These are phyloP conservation scores for Gibbula magus DNA, from an alignment of 2,888 invertebrate genomes.

Conservation along the genomic window DNA sequence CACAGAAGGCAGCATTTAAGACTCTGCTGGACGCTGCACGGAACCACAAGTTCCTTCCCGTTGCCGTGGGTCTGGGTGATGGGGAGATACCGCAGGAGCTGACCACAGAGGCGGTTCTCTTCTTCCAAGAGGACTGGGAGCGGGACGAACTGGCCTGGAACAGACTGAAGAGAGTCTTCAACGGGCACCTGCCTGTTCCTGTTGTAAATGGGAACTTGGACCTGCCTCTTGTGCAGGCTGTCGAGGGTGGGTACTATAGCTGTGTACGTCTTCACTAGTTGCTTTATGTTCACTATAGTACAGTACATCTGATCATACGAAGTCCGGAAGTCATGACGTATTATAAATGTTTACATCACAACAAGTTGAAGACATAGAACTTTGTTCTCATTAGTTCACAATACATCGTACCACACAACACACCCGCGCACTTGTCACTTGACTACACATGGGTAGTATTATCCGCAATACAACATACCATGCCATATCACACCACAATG, in stretches of 20 bases:
- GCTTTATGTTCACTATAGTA: too few relatives aligned
- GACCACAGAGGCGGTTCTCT: constrained; percentile 11
- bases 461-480: too few relatives aligned
- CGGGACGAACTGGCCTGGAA: constrained; percentile 28
- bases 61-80: constrained; percentile 31
- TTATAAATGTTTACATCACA: too few relatives aligned
- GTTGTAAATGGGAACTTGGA: neutral
- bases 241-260: neutral
- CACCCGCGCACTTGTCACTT: too few relatives aligned
- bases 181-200: neutral
- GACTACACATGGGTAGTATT: too few relatives aligned
- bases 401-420: too few relatives aligned
- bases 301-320: too few relatives aligned
- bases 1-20: constrained; percentile 29
- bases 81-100: constrained; percentile 26
- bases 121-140: constrained; percentile 32
- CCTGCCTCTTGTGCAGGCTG: neutral
- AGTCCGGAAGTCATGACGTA: too few relatives aligned
- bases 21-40: neutral
- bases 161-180: constrained; percentile 10
- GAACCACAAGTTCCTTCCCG: constrained; percentile 16
- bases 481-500: too few relatives aligned
- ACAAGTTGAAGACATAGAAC: too few relatives aligned
- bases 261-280: too few relatives aligned
- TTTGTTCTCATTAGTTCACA: too few relatives aligned